Percentiles rank a stretch among this genome's conserved stretches.
phyloP scores from a whole-genome alignment of 2,113 vertebrate species.

The Otocyon megalotis region DNA sequence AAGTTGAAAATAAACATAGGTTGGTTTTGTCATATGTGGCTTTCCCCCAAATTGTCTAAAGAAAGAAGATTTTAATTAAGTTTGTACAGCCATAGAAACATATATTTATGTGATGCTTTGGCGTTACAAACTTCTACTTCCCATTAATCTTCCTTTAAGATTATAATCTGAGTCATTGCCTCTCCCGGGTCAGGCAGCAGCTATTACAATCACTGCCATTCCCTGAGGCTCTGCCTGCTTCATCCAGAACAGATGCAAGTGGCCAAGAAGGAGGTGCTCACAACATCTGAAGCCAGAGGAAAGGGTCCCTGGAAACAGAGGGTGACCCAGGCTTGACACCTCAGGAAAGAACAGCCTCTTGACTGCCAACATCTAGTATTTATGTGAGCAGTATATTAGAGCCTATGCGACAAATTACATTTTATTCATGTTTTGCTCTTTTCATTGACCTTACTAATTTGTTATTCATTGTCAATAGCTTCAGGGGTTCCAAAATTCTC shows the following conservation, averaged over 20 bases:
- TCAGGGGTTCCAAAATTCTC: background rate
- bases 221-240: background rate
- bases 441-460: background rate
- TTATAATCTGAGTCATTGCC: background rate
- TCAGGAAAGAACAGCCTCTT: background rate
- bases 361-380: background rate
- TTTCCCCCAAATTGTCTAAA: constrained; percentile 23
- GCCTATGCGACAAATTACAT: background rate
- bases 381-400: too few relatives aligned
- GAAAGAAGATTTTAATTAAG: constrained; percentile 35
- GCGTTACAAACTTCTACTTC: background rate
- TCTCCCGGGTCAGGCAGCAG: background rate
- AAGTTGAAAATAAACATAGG: background rate
- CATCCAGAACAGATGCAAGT: background rate
- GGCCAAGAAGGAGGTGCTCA: background rate
- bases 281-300: background rate
- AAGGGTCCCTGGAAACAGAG: background rate
- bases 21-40: background rate
- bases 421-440: constrained; percentile 33
- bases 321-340: background rate
- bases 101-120: background rate
- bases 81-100: background rate
- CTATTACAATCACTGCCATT: background rate
- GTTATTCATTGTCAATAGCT: constrained; percentile 54
- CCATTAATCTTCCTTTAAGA: background rate